These are phyloP conservation scores for Xanthia togata DNA, from an alignment of 2,888 invertebrate species.

Conservation along the genomic window DNA sequence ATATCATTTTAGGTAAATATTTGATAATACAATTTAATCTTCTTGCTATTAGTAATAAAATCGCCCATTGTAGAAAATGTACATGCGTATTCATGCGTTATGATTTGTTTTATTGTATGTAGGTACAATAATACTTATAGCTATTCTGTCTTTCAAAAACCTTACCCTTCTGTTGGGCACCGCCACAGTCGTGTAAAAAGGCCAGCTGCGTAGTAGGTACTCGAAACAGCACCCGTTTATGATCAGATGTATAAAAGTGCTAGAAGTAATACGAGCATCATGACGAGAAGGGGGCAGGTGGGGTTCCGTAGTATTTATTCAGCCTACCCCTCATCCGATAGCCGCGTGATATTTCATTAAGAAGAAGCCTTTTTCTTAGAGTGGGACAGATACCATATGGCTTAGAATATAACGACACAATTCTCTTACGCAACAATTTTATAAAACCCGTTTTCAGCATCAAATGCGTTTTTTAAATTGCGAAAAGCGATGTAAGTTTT, in stretches of 20 bases:
- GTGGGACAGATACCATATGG: background rate
- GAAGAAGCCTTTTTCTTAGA: background rate
- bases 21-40: background rate
- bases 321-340: background rate
- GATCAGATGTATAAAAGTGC: no score
- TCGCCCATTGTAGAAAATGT: background rate
- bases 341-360: background rate
- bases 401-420: background rate
- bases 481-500: background rate
- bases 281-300: no score
- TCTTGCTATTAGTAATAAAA: slow-evolving; percentile 2
- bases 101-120: no score
- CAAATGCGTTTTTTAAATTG: slow-evolving; percentile 3
- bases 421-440: background rate
- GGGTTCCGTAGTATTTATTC: background rate
- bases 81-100: background rate
- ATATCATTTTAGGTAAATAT: background rate
- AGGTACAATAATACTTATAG: background rate
- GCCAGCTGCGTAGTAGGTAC: background rate
- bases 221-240: no score
- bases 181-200: background rate
- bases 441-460: background rate
- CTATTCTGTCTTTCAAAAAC: background rate
- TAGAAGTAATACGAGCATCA: no score
- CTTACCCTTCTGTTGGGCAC: background rate